Evolutionary conservation across 2,888 invertebrate genomes (phyloP), one percentile per base, ranked within the genome.

Genomic region (Pachycephus smyrnensis): DNA sequence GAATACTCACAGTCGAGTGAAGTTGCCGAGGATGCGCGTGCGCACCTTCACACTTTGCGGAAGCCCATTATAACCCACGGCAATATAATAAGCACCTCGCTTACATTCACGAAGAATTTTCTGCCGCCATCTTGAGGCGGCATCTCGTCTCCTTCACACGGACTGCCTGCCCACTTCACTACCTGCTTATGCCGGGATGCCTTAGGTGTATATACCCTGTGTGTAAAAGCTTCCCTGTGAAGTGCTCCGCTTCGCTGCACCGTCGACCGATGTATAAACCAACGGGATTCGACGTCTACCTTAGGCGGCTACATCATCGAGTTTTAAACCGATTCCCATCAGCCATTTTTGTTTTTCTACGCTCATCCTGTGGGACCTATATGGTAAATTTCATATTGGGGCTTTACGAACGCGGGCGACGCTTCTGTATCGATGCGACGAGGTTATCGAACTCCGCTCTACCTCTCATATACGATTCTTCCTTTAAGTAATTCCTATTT

Each of bases 11-110:
- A 23, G 9, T 9, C 6, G 55, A 55, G 55, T 23, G 55, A 55
- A 55, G 55, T 55, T 55, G 55, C 55, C 55, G 55, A 55, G 55
- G 55, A 55, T 23, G 55, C 55, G 55, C 55, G 55, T 55, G 55
- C 55, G 55, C 55, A 23, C 55, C 55, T 55, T 55, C 23, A 55
- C 23, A 55, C 55, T 55, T 80, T 78, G 84, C 82, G 81, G 82
- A 83, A 85, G 82, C 81, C 80, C 79, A 84, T 84, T 84, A 82
- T 75, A 80, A 81, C 80, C 77, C 82, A 78, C 23, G 55, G 55
- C 55, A 55, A 55, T 79, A 81, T 86, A 85, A 86, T 85, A 82
- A 85, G 83, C 82, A 83, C 80, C 77, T 82, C 73, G 73, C 73
- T 79, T 78, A 76, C 76, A 77, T 75, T 71, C 79, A 77, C 76